These are phyloP conservation scores for Sciurus vulgaris DNA, from an alignment of 2,797 vertebrate species.

Conservation along the genomic window DNA sequence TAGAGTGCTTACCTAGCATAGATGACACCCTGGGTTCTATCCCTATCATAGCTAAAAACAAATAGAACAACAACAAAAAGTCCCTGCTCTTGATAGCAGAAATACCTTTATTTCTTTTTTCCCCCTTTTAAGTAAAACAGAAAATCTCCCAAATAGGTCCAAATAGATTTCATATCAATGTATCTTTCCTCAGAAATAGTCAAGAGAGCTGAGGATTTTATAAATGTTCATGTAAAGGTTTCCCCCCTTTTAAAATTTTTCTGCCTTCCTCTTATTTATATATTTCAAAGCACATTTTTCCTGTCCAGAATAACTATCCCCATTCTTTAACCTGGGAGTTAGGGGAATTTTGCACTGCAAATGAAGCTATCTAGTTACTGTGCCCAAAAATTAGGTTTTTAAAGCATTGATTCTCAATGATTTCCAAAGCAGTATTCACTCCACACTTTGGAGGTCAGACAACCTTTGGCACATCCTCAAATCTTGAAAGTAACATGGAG, in stretches of 20 bases:
- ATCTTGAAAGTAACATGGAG: constrained; percentile 67
- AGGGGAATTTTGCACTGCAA: constrained; percentile 68
- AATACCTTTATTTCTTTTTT: constrained; percentile 17
- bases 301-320: constrained; percentile 60
- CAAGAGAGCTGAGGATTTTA: constrained; percentile 56
- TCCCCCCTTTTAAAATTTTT: constrained; percentile 10
- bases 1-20: background rate
- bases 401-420: constrained; percentile 62
- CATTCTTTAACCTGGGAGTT: constrained; percentile 33
- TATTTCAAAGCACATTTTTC: constrained; percentile 69
- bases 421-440: constrained; percentile 70
- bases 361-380: constrained; percentile 41
- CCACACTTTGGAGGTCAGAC: constrained; percentile 36
- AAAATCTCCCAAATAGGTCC: background rate
- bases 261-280: constrained; percentile 55
- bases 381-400: constrained; percentile 68
- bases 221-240: constrained; percentile 60
- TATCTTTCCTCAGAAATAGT: constrained; percentile 54
- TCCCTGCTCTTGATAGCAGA: background rate
- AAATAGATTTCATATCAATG: constrained; percentile 50
- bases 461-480: constrained; percentile 62
- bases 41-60: background rate
- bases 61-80: background rate
- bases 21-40: background rate
- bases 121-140: constrained; percentile 56